Percentiles rank a stretch among this genome's conserved stretches.
These are phyloP conservation scores for Mnemiopsis leidyi DNA, from an alignment of 37 sponge, comb jelly and placozoan species.

Conservation along the genomic window DNA sequence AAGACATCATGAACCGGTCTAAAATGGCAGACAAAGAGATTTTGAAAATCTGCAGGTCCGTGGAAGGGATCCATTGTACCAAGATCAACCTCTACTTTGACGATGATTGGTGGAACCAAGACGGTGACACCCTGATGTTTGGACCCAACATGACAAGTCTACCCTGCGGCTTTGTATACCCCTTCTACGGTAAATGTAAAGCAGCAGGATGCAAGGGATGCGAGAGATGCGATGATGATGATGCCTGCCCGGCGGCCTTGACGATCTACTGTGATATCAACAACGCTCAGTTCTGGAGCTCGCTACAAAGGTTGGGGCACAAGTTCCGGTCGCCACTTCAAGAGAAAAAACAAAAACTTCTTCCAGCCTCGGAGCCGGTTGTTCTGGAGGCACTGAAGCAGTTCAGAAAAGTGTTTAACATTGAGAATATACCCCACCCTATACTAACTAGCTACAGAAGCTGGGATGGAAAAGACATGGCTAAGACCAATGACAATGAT, in stretches of 20 bases:
- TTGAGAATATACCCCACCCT: not conserved
- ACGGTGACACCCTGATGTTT: not conserved
- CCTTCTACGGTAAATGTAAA: not conserved
- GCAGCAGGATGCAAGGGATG: not conserved
- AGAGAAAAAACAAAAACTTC: not conserved
- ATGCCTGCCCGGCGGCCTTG: slow-evolving; percentile 1
- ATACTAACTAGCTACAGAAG: slow-evolving; percentile 12
- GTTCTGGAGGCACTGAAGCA: not conserved
- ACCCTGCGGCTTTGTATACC: not conserved
- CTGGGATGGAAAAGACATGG: not conserved
- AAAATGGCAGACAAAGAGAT: not conserved
- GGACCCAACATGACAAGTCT: slow-evolving; percentile 9
- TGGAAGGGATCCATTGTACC: not conserved
- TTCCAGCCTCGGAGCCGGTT: not conserved
- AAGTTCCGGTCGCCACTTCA: not conserved
- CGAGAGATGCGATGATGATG: not conserved
- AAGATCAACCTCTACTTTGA: slow-evolving; percentile 59
- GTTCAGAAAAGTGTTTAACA: not conserved
- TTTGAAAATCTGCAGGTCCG: not conserved
- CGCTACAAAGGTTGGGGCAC: not conserved
- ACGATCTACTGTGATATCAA: slow-evolving; percentile 26
- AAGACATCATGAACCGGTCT: not conserved
- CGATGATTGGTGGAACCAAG: slow-evolving; percentile 9
- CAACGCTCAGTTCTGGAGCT: not conserved
- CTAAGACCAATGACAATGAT: not conserved